Base-by-base conservation (phyloP, 1,140 invertebrate genomes). In the Macrobrachium nipponense region DNA sequence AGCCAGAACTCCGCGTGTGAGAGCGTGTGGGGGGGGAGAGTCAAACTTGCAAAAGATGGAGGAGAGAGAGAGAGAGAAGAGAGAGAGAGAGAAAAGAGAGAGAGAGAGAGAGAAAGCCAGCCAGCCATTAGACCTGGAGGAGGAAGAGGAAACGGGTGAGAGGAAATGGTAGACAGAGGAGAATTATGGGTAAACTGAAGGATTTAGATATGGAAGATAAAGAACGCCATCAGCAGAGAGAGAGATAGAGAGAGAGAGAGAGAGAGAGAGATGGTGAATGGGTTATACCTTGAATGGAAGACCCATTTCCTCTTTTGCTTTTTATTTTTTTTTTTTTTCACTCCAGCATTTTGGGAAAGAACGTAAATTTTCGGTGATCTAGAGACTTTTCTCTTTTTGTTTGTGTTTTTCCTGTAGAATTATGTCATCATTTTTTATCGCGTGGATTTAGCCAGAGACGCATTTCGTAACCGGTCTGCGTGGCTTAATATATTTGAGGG, bases 31-130 rank as follows among this genome's bases (percentile, higher is more conserved):
- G 66, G 18, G 36, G 7, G 66, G 1, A 36, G 12, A 20, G n/a
- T 12, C 12, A 20, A 70, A 15, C 20, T 14, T 14, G n/a, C 20
- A 70, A 20, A 2, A 36, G 36, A 36, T 43, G 8, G 27, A 79
- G 7, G 59, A n/a, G 23, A n/a, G 78, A n/a, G 60, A 10, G 78
- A 80, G 78, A 43, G 44, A 62, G 15, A 64, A 6, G 62, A 18
- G 27, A 79, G 59, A n/a, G 23, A n/a, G 78, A n/a, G 60, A 10
- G 78, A 80, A 43, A 44, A 18, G 27, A 79, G 59, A n/a, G 23
- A n/a, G 78, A n/a, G 60, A 10, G 78, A 80, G 78, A 43, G 44
- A 62, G 15, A 64, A 6, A 79, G 77, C 27, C n/a, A 23, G 78
- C 1, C 1, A 36, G 27, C 27, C 27, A 36, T 36, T 36, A 36